phyloP scores from a whole-genome alignment of 2,797 vertebrate genomes.

The Pseudotriccus pelzelni region DNA sequence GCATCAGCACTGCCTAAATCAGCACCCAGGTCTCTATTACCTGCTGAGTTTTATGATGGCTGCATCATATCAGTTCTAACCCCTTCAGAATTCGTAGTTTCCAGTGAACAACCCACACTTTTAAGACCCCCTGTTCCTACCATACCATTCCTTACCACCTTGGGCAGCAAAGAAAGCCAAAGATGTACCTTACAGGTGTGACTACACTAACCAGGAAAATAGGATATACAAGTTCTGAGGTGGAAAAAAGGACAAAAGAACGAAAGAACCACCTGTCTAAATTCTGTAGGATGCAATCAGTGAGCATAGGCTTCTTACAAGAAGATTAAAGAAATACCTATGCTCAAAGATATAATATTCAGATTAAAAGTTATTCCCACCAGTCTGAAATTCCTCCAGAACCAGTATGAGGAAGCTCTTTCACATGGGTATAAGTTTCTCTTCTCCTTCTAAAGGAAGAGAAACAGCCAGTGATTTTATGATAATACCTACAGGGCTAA shows the following conservation, averaged over 20 bases:
- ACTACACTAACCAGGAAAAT: not conserved
- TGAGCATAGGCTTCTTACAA: not conserved
- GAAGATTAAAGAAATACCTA: not conserved
- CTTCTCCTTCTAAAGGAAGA: not conserved
- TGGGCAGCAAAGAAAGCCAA: not conserved
- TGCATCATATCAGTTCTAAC: not conserved
- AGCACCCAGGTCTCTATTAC: not conserved
- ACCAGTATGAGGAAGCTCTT: not conserved
- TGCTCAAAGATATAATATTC: not conserved
- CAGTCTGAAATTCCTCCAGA: not conserved
- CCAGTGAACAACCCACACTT: not conserved
- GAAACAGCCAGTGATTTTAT: not conserved
- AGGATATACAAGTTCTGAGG: not conserved
- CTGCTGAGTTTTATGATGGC: not conserved
- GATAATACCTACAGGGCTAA: not conserved
- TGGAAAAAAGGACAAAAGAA: not conserved
- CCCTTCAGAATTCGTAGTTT: not conserved
- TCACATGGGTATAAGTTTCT: not conserved
- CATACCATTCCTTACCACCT: not conserved
- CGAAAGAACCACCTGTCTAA: too few species aligned
- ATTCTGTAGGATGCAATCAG: not conserved
- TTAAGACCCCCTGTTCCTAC: not conserved
- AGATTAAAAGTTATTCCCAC: not conserved
- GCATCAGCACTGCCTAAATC: not conserved
- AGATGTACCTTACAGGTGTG: not conserved